Evolutionary conservation across 2,113 vertebrate genomes (phyloP).

Genomic region (Ctenodactylus gundi): DNA sequence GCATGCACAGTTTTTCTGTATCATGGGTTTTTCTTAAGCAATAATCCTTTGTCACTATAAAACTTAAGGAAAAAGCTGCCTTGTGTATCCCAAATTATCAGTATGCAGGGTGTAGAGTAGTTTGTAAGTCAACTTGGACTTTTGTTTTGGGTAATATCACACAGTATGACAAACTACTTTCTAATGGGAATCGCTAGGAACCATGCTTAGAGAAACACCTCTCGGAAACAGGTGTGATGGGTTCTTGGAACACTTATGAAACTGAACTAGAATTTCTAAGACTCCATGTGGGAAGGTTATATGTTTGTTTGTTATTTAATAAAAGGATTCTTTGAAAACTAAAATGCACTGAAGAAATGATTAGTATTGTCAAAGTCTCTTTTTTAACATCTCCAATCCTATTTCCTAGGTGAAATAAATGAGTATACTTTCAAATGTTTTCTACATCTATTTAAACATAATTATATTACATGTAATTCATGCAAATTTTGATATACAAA

Average conservation of each 20-base stretch:
- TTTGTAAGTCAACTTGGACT: background rate
- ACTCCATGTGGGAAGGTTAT: background rate
- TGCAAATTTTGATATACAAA: background rate
- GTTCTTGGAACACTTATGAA: background rate
- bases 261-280: background rate
- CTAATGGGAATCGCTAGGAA: background rate
- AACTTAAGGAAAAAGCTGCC: background rate
- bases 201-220: background rate
- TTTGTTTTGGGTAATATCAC: background rate
- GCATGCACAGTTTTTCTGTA: background rate
- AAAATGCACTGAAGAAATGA: slow-evolving; percentile 25
- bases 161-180: background rate
- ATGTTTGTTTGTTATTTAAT: background rate
- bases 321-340: background rate
- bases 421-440: background rate
- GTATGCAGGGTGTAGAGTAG: background rate
- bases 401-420: background rate
- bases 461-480: background rate
- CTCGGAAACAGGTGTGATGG: background rate
- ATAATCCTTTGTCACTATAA: background rate
- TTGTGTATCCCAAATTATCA: background rate
- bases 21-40: background rate
- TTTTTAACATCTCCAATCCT: background rate
- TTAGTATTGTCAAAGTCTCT: background rate
- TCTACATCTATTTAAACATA: background rate